Conservation (phyloP, 2,113 vertebrate genomes). For the Dolichotis patagonum region DNA sequence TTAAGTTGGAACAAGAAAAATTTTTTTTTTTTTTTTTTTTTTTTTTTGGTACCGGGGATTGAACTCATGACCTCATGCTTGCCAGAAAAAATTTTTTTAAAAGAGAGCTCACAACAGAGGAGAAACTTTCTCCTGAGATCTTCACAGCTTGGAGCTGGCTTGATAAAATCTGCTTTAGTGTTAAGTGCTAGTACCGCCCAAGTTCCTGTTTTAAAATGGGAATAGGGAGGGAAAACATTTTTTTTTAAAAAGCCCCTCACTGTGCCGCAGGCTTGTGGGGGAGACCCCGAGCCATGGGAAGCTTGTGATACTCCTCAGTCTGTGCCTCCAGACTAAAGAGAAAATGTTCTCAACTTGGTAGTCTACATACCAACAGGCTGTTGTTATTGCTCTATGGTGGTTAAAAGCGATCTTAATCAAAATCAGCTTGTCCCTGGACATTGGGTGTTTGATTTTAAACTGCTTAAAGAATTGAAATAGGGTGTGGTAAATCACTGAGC, state of each 20-base stretch:
- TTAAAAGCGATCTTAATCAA: neutral
- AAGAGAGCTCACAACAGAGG: neutral
- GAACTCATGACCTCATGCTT: too few species aligned
- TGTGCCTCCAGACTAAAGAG: neutral
- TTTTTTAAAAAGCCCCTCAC: neutral
- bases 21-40: too few species aligned
- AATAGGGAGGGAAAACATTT: neutral
- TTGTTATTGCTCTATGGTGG: neutral
- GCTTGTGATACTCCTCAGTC: neutral
- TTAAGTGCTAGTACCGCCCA: neutral
- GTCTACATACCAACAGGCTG: too few species aligned
- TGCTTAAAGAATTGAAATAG: neutral
- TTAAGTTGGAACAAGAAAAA: neutral
- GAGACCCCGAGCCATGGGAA: too few species aligned
- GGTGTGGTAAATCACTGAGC: neutral
- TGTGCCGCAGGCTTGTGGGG: neutral
- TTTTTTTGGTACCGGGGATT: too few species aligned
- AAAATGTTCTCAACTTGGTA: neutral
- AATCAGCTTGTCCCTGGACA: neutral
- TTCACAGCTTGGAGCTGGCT: neutral
- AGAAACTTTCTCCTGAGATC: neutral
- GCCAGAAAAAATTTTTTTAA: neutral
- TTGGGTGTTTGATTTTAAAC: neutral
- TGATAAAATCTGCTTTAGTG: neutral
- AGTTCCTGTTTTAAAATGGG: neutral